Evolutionary conservation across 2,797 vertebrate species (phyloP), one percentile per base, ranked within the genome.

Genomic region (Luscinia luscinia): DNA sequence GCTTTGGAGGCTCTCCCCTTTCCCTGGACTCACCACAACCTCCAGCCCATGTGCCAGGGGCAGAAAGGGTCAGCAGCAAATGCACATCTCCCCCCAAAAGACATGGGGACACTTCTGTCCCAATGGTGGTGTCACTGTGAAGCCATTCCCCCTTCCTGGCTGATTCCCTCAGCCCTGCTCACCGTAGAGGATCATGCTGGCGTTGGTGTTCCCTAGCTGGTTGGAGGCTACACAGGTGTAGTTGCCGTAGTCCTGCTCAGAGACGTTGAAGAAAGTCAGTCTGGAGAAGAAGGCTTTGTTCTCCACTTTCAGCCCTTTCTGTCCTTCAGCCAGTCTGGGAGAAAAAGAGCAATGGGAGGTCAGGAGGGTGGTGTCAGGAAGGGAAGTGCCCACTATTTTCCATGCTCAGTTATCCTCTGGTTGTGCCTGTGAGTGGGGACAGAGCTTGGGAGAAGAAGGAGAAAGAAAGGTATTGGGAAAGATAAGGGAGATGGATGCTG

Each of bases 111-210:
- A 0, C 2, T 6, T 22, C 24, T 82, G 9, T 3, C 6, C 3
- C 4, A 1, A 3, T 0, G 1, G 22, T 2, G 5, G 19, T 46
- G 51, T 48, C 27, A 2, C 46, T 1, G 1, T 36, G 41, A 24
- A 41, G 76, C 41, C 1, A 0, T 15, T 32, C 13, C 75, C 32
- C 30, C 12, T 46, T 11, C 36, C 72, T 4, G 6, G 32, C 23
- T 10, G 11, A 7, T 12, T 36, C 41, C 34, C 51, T 11, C 3
- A 12, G 28, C 49, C 20, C 68, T 9, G 21, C 98, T 99, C 97
- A 99, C 99, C 99, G 2, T 99, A 99, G 76, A 99, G 98, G 94
- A 98, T 99, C 97, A 99, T 99, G 98, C 99, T 99, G 97, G 99
- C 99, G 2, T 99, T 99, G 92, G 99, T 99, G 94, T 99, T 98